Percentiles rank a stretch among this genome's conserved stretches.
Evolutionary conservation across 2,888 invertebrate genomes (phyloP).

Genomic region (Protophormia terraenovae): DNA sequence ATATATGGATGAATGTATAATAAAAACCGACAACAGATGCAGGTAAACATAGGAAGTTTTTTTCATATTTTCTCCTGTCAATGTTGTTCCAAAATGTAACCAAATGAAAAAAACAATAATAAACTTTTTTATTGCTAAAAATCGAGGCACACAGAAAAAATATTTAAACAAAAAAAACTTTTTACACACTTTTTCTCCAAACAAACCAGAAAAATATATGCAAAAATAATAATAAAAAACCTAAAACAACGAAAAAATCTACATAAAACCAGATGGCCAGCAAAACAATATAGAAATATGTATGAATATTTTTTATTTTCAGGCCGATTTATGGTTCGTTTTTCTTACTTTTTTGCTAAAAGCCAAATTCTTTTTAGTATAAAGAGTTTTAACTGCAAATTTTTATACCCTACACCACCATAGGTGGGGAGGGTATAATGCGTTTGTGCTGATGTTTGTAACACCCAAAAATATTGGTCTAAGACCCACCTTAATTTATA

Average conservation of each 20-base stretch:
- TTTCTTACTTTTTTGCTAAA: not conserved
- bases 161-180: slow-evolving; percentile 31
- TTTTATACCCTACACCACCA: too few relatives aligned
- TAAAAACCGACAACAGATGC: slow-evolving; percentile 64
- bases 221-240: slow-evolving; percentile 9
- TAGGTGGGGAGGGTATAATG: too few relatives aligned
- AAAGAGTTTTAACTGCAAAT: not conserved
- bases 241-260: slow-evolving; percentile 20
- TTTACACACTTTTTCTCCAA: slow-evolving; percentile 38
- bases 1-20: not conserved
- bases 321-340: slow-evolving; percentile 8
- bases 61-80: not conserved
- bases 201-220: slow-evolving; percentile 46
- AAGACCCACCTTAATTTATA: too few relatives aligned
- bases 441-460: too few relatives aligned
- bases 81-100: not conserved
- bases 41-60: slow-evolving; percentile 58
- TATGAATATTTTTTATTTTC: slow-evolving; percentile 4
- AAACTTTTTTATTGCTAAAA: slow-evolving; percentile 49
- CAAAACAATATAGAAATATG: slow-evolving; percentile 3
- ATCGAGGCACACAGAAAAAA: slow-evolving; percentile 33
- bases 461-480: too few relatives aligned
- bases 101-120: slow-evolving; percentile 30
- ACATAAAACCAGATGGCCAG: slow-evolving; percentile 50
- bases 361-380: not conserved